These are phyloP conservation scores for Smittia sp. DNA, from an alignment of 2,888 invertebrate species.

Conservation along the genomic window DNA sequence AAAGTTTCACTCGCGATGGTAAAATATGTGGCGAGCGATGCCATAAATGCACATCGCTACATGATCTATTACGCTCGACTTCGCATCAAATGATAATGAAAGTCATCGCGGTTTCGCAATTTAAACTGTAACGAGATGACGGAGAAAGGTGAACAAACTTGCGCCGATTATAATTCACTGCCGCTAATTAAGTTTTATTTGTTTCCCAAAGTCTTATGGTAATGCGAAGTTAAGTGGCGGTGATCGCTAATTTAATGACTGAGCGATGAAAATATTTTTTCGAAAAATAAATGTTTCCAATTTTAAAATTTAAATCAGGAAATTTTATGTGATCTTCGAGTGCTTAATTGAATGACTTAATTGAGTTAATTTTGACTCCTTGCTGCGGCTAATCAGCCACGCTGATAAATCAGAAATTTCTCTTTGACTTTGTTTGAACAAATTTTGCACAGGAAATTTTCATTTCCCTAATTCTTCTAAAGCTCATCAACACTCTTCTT, in stretches of 20 bases:
- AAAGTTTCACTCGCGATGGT: constrained; percentile 12
- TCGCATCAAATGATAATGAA: constrained; percentile 34
- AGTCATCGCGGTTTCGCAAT: constrained; percentile 10
- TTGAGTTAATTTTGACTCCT: too few species aligned
- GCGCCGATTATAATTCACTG: not conserved
- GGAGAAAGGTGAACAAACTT: constrained; percentile 30
- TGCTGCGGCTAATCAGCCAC: too few species aligned
- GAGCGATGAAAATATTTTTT: not conserved
- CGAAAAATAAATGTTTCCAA: not conserved
- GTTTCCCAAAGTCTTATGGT: constrained; percentile 21
- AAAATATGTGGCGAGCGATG: constrained; percentile 20
- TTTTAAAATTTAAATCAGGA: too few species aligned
- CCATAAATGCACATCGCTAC: constrained; percentile 28
- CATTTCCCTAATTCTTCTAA: too few species aligned
- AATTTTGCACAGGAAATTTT: too few species aligned
- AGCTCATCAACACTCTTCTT: too few species aligned
- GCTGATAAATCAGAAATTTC: too few species aligned
- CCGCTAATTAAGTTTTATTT: constrained; percentile 1
- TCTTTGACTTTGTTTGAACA: too few species aligned
- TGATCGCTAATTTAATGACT: too few species aligned
- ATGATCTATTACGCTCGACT: constrained; percentile 17
- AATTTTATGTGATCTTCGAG: too few species aligned
- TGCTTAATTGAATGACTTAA: too few species aligned
- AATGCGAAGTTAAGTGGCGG: not conserved
- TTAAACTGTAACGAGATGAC: constrained; percentile 6